phyloP scores from a whole-genome alignment of 2,888 invertebrate genomes.

The Bombyx huttoni region DNA sequence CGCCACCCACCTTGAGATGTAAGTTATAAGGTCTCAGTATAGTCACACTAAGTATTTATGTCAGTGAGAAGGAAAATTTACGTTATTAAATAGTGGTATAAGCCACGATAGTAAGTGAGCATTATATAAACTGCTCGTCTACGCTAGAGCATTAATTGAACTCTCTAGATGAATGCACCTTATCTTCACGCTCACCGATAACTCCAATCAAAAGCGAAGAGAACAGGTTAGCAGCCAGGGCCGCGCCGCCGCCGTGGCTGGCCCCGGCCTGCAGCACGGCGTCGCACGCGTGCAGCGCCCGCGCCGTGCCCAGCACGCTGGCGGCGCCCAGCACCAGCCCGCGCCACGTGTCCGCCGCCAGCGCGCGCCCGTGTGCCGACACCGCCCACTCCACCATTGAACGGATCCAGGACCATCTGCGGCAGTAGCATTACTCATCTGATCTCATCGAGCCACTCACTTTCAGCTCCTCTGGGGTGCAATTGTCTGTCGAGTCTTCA shows the following conservation, averaged over 20 bases:
- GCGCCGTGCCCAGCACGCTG: slow-evolving; percentile 56
- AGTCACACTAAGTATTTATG: too few relatives aligned
- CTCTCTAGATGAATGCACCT: too few relatives aligned
- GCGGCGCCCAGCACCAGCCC: slow-evolving; percentile 50
- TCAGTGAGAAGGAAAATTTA: too few relatives aligned
- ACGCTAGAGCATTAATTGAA: too few relatives aligned
- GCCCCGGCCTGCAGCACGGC: slow-evolving; percentile 57
- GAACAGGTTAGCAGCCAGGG: slow-evolving; percentile 56
- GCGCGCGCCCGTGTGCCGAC: slow-evolving; percentile 52
- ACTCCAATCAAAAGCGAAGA: slow-evolving; percentile 58
- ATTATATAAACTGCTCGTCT: too few relatives aligned
- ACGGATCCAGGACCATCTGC: slow-evolving; percentile 57
- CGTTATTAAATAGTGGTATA: background rate
- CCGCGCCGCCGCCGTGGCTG: slow-evolving; percentile 42
- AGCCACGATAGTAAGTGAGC: background rate
- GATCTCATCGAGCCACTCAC: too few relatives aligned
- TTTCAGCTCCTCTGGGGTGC: too few relatives aligned
- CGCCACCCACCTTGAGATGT: too few relatives aligned
- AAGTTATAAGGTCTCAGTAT: too few relatives aligned
- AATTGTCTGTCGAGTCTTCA: too few relatives aligned
- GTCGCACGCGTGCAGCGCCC: slow-evolving; percentile 63
- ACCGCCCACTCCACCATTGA: slow-evolving; percentile 50
- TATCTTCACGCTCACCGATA: slow-evolving; percentile 29
- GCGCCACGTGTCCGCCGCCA: slow-evolving; percentile 54
- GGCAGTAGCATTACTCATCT: background rate